phyloP scores from a whole-genome alignment of 2,797 vertebrate genomes.

The Urophycis tenuis region DNA sequence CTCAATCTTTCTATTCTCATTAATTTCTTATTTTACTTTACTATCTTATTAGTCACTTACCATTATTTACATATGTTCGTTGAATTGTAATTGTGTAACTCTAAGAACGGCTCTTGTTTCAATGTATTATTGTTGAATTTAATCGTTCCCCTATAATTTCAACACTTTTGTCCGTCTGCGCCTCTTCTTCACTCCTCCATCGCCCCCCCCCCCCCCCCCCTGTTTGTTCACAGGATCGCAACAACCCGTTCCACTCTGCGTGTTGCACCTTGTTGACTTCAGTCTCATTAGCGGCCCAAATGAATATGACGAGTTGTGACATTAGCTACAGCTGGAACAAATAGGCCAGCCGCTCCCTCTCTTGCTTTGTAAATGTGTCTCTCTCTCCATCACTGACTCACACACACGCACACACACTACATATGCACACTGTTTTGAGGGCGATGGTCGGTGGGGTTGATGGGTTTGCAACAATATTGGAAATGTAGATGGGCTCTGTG shows the following conservation, averaged over 20 bases:
- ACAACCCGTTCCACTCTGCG: constrained; percentile 35
- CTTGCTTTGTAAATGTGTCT: constrained; percentile 59
- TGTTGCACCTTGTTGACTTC: constrained; percentile 67
- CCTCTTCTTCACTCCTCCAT: constrained; percentile 12
- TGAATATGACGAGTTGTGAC: constrained; percentile 76
- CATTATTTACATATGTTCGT: background rate
- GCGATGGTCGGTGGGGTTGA: constrained; percentile 50
- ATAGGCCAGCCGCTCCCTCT: constrained; percentile 62
- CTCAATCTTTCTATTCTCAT: too few species aligned
- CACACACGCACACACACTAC: constrained; percentile 3
- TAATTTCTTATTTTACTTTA: too few species aligned
- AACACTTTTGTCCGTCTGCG: background rate
- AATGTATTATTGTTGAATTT: background rate
- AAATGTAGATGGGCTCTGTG: constrained; percentile 66
- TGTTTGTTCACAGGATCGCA: constrained; percentile 35
- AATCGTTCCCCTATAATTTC: background rate
- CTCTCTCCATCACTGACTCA: constrained; percentile 23
- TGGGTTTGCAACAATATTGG: constrained; percentile 63
- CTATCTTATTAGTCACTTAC: background rate
- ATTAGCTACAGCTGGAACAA: constrained; percentile 76
- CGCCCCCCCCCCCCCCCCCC: background rate
- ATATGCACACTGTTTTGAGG: constrained; percentile 42
- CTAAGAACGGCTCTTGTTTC: background rate
- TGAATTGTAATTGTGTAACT: background rate
- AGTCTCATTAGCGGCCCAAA: constrained; percentile 72